Evolutionary conservation across 2,888 invertebrate species (phyloP).

Genomic region (Bhutanitis thaidina): DNA sequence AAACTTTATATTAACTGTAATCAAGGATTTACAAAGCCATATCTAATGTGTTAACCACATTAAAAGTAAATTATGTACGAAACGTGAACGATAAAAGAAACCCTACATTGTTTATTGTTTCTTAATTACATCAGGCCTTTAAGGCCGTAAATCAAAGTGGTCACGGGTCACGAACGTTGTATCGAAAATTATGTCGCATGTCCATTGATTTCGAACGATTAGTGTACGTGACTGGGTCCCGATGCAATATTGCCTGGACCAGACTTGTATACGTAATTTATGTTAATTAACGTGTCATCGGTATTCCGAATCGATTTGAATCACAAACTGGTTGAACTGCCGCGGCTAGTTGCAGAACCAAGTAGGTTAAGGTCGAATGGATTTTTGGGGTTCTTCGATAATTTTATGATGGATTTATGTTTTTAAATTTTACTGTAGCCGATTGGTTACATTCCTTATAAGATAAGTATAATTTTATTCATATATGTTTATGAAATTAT

Average conservation of each 20-base stretch:
- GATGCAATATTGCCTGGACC: constrained; percentile 21
- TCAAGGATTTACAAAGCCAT: too few species aligned
- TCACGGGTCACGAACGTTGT: constrained; percentile 25
- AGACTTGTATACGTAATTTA: constrained; percentile 30
- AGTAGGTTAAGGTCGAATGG: constrained; percentile 33
- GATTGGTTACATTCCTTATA: too few species aligned
- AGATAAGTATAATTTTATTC: too few species aligned
- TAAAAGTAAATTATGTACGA: constrained; percentile 6
- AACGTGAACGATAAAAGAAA: constrained; percentile 11
- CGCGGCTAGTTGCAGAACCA: constrained; percentile 18
- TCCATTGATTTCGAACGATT: constrained; percentile 31
- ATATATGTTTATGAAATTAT: too few species aligned
- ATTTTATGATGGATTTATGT: constrained; percentile 1
- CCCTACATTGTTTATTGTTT: constrained; percentile 13
- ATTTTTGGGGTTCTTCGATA: constrained; percentile 6
- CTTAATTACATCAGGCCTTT: constrained; percentile 10
- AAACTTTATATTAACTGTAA: too few species aligned
- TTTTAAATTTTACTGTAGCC: too few species aligned
- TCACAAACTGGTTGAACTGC: constrained; percentile 31
- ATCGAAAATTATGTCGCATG: constrained; percentile 28
- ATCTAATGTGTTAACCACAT: background rate
- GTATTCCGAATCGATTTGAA: constrained; percentile 28
- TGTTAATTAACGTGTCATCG: constrained; percentile 28
- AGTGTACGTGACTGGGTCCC: constrained; percentile 27
- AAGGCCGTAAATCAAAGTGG: constrained; percentile 14